Base-by-base conservation (phyloP, 2,113 vertebrate species). In the Balaenoptera acutorostrata region DNA sequence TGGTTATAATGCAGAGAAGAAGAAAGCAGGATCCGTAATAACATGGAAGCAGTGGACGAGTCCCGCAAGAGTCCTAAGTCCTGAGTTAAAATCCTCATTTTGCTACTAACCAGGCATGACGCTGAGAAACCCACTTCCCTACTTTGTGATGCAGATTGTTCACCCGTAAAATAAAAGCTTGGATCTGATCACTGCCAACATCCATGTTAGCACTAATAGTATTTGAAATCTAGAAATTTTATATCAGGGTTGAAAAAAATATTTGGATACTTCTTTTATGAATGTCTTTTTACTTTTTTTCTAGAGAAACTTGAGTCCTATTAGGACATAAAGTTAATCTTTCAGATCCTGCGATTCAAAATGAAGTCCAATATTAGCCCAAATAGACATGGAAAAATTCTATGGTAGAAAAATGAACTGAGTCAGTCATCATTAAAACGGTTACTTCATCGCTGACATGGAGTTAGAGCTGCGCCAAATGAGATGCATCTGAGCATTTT, bases 11-110 rank as follows among this genome's bases (percentile, higher is more conserved):
- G 2, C 0, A 8, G 39, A 49, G 52, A 80, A 27, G 39, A 46
- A 66, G 52, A 80, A 46, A 6, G 3, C 69, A 2, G 27, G 13
- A 36, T 66, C 66, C 5, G 1, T 9, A 3, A 4, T 9, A 68
- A 52, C n/a, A 21, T 0, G 13, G n/a, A 12, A 7, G 27, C 1
- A 11, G 1, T 7, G 1, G 9, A 1, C 31, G 17, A 31, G 64
- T 41, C 15, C 61, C 15, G 12, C 4, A 25, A 2, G 33, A 33
- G 0, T 49, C 33, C 64, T 5, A 52, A 64, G 8, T 8, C 27
- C 63, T 33, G 18, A 25, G 15, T 69, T 78, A 6, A 49, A 41
- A 3, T 52, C 5, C n/a, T 21, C 31, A 41, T 23, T 33, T 41
- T 23, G 17, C 2, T 3, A n/a, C 49, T n/a, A 14, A 36, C 1